Evolutionary conservation across 2,797 vertebrate genomes (phyloP), one percentile per base, ranked within the genome.

Genomic region (Malurus leucopterus): DNA sequence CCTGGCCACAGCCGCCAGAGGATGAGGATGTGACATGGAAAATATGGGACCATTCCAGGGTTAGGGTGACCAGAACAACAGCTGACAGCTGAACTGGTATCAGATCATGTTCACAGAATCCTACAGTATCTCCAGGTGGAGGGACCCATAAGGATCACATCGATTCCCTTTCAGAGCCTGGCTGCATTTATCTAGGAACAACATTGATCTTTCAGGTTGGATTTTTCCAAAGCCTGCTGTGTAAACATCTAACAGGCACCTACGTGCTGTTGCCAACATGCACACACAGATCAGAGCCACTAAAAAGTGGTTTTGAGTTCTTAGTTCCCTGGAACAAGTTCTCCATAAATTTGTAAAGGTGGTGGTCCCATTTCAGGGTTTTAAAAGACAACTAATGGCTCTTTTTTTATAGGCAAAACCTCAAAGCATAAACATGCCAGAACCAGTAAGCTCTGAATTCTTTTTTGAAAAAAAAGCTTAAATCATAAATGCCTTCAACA

Each of bases 371-470:
- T 44, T 54, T 68, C 51, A 77, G 22, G 11, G 7, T 47, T 71
- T 62, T 41, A 69, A 43, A 74, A 53, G 16, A 77, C 2, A 14
- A 27, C 7, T 15, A 36, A 15, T 12, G 11, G 9, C 8, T 83
- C n/a, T 79, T 64, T 86, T 86, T 84, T 61, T 54, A 50, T 4
- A 32, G 63, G 47, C 50, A 89, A 80, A 77, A 74, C 4, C 32
- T 72, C 65, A 47, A 86, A 84, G n/a, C 11, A 89, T 11, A 54
- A 88, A 69, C 62, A 84, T 20, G 50, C 6, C 36, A 83, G 40
- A 86, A 86, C 47, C n/a, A 80, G 15, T 50, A 74, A 69, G 11
- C n/a, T 72, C 36, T 58, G 15, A 91, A 58, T 6, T 74, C 3
- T 65, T 47, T 64, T 51, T 29, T 36, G 5, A 11, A 38, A 88